A percentile compares a stretch with the other conserved stretches of the same genome.
Conservation (phyloP, 2,888 invertebrate species). For the Dilophus febrilis region DNA sequence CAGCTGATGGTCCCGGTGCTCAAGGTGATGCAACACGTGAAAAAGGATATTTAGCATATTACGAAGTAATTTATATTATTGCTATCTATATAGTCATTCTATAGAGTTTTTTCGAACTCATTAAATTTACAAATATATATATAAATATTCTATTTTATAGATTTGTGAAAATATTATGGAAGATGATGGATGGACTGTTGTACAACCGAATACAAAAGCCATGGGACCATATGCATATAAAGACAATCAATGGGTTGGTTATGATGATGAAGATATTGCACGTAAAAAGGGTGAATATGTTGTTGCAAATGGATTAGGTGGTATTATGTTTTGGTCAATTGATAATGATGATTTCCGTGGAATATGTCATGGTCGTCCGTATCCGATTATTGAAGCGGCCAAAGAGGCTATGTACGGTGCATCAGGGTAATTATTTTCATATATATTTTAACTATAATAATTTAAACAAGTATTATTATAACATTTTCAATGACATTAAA, state of each 20-base stretch:
- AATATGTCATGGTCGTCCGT: conserved; percentile 68
- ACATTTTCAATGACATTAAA: not conserved
- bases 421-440: conserved; percentile 34
- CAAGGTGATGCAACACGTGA: conserved; percentile 84
- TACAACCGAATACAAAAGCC: conserved; percentile 59
- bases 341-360: conserved; percentile 92
- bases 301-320: conserved; percentile 67
- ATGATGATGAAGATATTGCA: conserved; percentile 73
- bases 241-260: conserved; percentile 86
- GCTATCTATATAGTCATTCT: too few species aligned
- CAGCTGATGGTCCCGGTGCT: conserved; percentile 78
- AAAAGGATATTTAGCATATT: conserved; percentile 83
- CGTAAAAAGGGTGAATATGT: conserved; percentile 72
- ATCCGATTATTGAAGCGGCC: conserved; percentile 81
- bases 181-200: conserved; percentile 60
- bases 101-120: too few species aligned
- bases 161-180: conserved; percentile 69
- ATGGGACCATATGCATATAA: conserved; percentile 83
- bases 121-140: conserved; percentile 1
- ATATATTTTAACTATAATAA: conserved; percentile 13
- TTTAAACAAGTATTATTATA: conserved; percentile 13
- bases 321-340: conserved; percentile 49
- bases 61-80: conserved; percentile 45
- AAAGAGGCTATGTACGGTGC: conserved; percentile 59
- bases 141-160: conserved; percentile 31